These are phyloP conservation scores for Hirtodrosophila confusa DNA, from an alignment of 2,888 invertebrate species.

Conservation along the genomic window DNA sequence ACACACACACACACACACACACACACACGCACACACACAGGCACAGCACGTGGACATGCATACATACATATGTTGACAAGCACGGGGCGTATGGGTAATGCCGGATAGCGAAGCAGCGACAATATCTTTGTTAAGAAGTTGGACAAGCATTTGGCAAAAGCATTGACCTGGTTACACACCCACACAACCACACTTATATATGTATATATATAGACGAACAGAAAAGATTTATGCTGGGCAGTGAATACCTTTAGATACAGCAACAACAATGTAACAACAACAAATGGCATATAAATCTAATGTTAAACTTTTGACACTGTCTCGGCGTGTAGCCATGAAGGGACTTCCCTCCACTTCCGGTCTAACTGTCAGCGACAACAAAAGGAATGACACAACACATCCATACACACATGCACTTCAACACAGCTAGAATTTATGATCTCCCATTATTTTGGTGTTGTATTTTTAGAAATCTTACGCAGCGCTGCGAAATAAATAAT, in stretches of 20 bases:
- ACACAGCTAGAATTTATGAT: slow-evolving; percentile 60
- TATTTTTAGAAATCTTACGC: slow-evolving; percentile 57
- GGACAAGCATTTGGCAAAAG: slow-evolving; percentile 53
- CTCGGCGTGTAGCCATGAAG: slow-evolving; percentile 56
- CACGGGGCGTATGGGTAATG: slow-evolving; percentile 36
- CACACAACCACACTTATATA: slow-evolving; percentile 5
- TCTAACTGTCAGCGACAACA: slow-evolving; percentile 63
- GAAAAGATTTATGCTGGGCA: slow-evolving; percentile 53
- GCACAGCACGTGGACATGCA: background rate
- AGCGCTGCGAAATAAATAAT: slow-evolving; percentile 64
- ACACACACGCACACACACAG: background rate
- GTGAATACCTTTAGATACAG: slow-evolving; percentile 28
- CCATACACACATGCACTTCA: slow-evolving; percentile 14
- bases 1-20: background rate
- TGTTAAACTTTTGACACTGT: slow-evolving; percentile 72
- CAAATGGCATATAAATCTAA: slow-evolving; percentile 69
- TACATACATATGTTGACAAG: slow-evolving; percentile 34
- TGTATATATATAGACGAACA: background rate
- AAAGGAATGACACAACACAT: slow-evolving; percentile 44
- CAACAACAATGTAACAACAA: slow-evolving; percentile 18
- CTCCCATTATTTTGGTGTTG: slow-evolving; percentile 42
- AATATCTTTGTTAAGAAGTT: slow-evolving; percentile 43
- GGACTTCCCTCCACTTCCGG: slow-evolving; percentile 52
- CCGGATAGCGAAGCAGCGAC: slow-evolving; percentile 30
- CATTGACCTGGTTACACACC: slow-evolving; percentile 72